Percentiles rank a stretch among this genome's conserved stretches.
phyloP scores from a whole-genome alignment of 2,797 vertebrate genomes.

The Lophotriccus pileatus region DNA sequence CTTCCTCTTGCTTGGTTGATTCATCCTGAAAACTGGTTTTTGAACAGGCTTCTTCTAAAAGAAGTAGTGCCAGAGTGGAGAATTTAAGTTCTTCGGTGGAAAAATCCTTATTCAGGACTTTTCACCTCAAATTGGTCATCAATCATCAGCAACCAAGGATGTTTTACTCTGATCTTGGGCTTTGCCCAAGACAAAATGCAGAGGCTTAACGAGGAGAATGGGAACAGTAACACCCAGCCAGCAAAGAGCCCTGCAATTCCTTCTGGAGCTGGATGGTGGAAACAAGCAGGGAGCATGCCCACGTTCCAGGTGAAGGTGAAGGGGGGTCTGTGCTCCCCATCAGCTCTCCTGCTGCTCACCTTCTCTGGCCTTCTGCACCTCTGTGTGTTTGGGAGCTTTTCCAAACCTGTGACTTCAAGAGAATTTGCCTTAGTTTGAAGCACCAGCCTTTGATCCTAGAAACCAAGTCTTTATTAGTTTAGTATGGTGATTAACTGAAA shows the following conservation, averaged over 20 bases:
- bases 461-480: conserved; percentile 26
- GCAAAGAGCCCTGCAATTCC: neutral
- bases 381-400: neutral
- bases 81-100: neutral
- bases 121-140: conserved; percentile 19
- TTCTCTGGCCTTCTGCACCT: neutral
- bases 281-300: neutral
- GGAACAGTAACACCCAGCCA: neutral
- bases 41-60: neutral
- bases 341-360: neutral
- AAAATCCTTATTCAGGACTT: conserved; percentile 17
- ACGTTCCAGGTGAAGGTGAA: neutral
- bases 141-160: neutral
- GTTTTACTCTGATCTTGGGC: neutral
- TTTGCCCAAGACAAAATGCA: neutral
- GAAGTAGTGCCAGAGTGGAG: neutral
- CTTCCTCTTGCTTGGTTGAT: neutral
- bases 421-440: neutral
- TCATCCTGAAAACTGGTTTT: neutral
- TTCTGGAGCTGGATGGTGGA: neutral
- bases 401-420: neutral
- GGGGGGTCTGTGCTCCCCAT: neutral
- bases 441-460: conserved; percentile 34
- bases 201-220: neutral
- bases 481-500: conserved; percentile 40